phyloP scores from a whole-genome alignment of 2,797 vertebrate species.

The Phataginus tetradactyla region DNA sequence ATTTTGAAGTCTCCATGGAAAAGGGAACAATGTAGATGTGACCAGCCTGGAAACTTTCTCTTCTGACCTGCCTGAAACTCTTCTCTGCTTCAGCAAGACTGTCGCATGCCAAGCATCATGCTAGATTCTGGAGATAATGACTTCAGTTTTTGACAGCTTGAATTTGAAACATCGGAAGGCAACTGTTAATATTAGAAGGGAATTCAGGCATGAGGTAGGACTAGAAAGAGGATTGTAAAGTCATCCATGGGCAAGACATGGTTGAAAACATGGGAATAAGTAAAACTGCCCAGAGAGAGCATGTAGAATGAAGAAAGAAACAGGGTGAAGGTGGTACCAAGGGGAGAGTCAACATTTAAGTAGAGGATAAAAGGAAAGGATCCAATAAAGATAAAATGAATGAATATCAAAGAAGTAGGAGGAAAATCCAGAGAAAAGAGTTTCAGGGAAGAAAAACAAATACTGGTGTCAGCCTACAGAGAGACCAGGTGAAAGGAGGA shows the following conservation, averaged over 20 bases:
- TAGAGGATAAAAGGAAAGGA: neutral
- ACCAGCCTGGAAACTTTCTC: neutral
- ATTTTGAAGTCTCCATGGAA: neutral
- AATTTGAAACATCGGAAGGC: neutral
- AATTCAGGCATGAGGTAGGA: neutral
- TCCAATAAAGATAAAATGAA: neutral
- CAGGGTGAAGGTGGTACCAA: neutral
- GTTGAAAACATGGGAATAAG: neutral
- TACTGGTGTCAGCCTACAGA: neutral
- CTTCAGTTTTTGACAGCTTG: slow-evolving; percentile 6
- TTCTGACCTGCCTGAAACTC: neutral
- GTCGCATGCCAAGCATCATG: neutral
- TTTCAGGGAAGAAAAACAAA: neutral
- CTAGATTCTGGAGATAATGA: neutral
- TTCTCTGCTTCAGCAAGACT: neutral
- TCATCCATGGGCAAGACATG: neutral
- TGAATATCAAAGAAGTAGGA: neutral
- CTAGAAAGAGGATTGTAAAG: neutral
- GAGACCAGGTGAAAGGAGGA: neutral
- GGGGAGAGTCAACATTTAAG: neutral
- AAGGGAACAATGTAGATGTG: neutral
- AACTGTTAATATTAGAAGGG: neutral
- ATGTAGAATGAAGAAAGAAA: neutral
- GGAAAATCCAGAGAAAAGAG: neutral
- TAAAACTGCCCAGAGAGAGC: neutral